These are phyloP conservation scores for Hoplodrina ambigua DNA, from an alignment of 2,888 invertebrate species.

Conservation along the genomic window DNA sequence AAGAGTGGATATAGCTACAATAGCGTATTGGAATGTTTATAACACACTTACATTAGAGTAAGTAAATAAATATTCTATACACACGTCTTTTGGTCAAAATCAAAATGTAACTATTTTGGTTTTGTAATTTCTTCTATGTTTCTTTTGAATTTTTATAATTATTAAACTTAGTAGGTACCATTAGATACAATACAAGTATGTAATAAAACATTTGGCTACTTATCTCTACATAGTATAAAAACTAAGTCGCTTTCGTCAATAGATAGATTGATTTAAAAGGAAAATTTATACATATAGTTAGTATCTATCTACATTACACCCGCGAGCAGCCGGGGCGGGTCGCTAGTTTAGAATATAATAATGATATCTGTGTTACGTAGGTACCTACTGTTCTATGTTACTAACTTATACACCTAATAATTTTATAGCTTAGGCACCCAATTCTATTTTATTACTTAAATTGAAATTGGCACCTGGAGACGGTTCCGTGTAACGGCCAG, in stretches of 20 bases:
- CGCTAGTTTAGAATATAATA: neutral
- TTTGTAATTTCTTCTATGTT: too few relatives aligned
- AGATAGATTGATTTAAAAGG: too few relatives aligned
- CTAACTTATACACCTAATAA: neutral
- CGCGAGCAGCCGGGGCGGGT: too few relatives aligned
- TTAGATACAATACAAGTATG: neutral
- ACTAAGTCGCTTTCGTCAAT: too few relatives aligned
- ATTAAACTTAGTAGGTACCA: too few relatives aligned
- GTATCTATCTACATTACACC: too few relatives aligned
- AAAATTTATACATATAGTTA: too few relatives aligned
- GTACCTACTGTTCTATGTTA: neutral
- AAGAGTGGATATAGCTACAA: neutral
- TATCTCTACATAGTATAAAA: too few relatives aligned
- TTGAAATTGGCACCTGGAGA: constrained; percentile 1
- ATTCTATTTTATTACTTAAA: constrained; percentile 1
- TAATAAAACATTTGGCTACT: neutral
- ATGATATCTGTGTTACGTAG: neutral
- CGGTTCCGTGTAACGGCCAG: neutral
- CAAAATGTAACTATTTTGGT: too few relatives aligned
- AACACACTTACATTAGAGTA: neutral
- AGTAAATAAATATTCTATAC: neutral
- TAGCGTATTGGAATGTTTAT: constrained; percentile 5
- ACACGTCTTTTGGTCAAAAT: neutral
- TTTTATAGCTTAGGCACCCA: neutral
- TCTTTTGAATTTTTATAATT: too few relatives aligned